Percentiles rank a stretch among this genome's conserved stretches.
Conservation (phyloP, 2,888 invertebrate species). For the Octodonta nipae region DNA sequence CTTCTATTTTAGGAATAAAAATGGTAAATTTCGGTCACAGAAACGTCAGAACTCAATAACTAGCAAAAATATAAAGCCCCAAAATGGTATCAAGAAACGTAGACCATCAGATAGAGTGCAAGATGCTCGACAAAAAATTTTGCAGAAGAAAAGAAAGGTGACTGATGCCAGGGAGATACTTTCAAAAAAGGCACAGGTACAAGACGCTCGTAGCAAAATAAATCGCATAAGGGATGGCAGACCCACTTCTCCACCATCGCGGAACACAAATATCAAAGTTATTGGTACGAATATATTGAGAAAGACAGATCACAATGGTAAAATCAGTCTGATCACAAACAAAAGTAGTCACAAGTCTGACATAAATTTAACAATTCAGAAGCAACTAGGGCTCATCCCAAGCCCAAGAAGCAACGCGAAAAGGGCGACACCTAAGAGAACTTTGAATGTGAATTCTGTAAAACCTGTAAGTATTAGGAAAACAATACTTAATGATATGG, state of each 20-base stretch:
- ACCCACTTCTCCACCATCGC: conserved; percentile 16
- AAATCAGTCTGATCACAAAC: conserved; percentile 40
- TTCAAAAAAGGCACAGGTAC: conserved; percentile 57
- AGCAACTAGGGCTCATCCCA: conserved; percentile 29
- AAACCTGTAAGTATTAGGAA: conserved; percentile 18
- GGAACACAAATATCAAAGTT: conserved; percentile 28
- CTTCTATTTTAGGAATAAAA: neutral
- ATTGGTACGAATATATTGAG: conserved; percentile 37
- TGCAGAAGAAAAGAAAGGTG: conserved; percentile 62
- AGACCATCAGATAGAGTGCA: conserved; percentile 26
- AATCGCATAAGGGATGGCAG: conserved; percentile 47
- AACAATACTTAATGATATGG: conserved; percentile 26
- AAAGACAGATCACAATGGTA: conserved; percentile 41
- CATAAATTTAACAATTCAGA: conserved; percentile 31
- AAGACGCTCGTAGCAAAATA: conserved; percentile 61
- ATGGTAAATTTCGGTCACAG: neutral
- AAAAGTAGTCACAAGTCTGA: conserved; percentile 28
- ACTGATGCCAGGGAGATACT: conserved; percentile 70
- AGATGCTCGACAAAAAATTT: conserved; percentile 68
- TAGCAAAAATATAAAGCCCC: no score
- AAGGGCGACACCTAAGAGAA: conserved; percentile 11
- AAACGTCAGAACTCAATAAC: conserved; percentile 7
- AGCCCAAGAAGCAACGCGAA: conserved; percentile 5
- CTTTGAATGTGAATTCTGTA: conserved; percentile 12
- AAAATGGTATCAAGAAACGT: conserved; percentile 12